phyloP scores from a whole-genome alignment of 1,140 invertebrate species.

The Mya arenaria region DNA sequence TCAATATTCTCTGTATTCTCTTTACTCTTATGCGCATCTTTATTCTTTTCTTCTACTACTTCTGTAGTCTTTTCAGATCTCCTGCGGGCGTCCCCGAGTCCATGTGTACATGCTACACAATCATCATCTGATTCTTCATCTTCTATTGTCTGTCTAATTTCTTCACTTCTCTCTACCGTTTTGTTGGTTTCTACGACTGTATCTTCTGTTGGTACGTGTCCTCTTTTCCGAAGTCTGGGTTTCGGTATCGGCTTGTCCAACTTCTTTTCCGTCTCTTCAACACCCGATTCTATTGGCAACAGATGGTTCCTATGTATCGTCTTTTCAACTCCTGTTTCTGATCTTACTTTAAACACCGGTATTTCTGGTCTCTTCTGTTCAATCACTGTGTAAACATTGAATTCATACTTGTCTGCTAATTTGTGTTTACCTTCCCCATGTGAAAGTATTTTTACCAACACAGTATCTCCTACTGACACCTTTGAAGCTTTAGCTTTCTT shows the following conservation, averaged over 20 bases:
- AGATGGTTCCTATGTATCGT: constrained; percentile 10
- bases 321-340: neutral
- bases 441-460: constrained; percentile 3
- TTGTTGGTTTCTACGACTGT: too few relatives aligned
- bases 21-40: too few relatives aligned
- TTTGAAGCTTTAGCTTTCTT: neutral
- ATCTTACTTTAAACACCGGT: neutral
- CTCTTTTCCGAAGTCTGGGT: too few relatives aligned
- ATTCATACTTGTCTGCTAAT: constrained; percentile 6
- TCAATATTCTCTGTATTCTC: too few relatives aligned
- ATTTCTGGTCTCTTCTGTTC: neutral
- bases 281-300: neutral
- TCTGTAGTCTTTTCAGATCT: too few relatives aligned
- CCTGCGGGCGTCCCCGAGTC: too few relatives aligned
- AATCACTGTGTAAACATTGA: constrained; percentile 5
- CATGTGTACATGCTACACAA: too few relatives aligned
- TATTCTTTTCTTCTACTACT: too few relatives aligned
- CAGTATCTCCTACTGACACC: neutral
- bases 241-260: neutral
- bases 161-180: too few relatives aligned
- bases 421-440: constrained; percentile 4
- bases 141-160: too few relatives aligned
- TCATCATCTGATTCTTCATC: too few relatives aligned
- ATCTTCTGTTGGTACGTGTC: too few relatives aligned
- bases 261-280: neutral